Evolutionary conservation across 2,797 vertebrate species (phyloP), one percentile per base, ranked within the genome.

Genomic region (Sebastes nivosus): DNA sequence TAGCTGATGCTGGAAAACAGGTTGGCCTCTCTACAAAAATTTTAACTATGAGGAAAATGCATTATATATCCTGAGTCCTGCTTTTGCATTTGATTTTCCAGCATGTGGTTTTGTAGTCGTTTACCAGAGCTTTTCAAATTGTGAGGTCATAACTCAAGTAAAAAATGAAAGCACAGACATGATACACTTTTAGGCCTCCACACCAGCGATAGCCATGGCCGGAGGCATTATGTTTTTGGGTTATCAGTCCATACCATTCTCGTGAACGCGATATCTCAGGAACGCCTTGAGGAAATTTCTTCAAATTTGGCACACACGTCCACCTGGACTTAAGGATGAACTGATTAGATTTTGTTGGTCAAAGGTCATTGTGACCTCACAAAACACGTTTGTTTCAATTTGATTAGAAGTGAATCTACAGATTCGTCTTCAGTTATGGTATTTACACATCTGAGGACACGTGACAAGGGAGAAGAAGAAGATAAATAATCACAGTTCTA

Each of bases 371-470:
- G 42, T 46, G 42, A 46, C 16, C 14, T 46, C 42, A 16, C 42
- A 46, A 46, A 46, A 46, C 42, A 46, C 38, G 2, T 42, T 60
- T 72, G 24, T 64, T 36, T 27, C 13, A 38, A 34, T 34, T 46
- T 30, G 1, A 25, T 59, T 34, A 32, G 2, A 71, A 34, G 64
- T 50, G 2, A 67, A 76, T 22, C 13, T 6, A 2, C 16, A 16
- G 46, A 2, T 24, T 52, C n/a, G 1, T 34, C 0, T 36, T 57
- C 0, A 58, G 16, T 30, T 18, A 24, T 13, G 1, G 13, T 34
- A 2, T 76, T 87, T 29, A 60, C 71, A 69, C 74, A 22, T 78
- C 11, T 67, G 30, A 61, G 4, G 58, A 22, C 25, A 71, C 6
- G 58, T 64, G 57, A 27, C 58, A 55, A 24, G 3, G 66, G 18